Conservation (phyloP, 2,113 vertebrate species). For the Monarcha castaneiventris region DNA sequence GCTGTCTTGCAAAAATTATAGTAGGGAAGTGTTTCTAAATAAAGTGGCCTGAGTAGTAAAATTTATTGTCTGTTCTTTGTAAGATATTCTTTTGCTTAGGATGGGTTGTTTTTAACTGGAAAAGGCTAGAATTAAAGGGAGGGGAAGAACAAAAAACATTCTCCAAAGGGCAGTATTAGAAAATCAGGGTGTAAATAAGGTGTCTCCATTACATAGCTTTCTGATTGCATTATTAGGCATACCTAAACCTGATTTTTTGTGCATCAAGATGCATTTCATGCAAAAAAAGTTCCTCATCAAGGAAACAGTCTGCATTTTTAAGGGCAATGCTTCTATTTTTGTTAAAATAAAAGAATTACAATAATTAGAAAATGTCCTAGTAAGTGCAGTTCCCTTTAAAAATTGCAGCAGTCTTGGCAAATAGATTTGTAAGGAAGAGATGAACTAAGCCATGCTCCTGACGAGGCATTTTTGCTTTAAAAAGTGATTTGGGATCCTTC, state of each 20-base stretch:
- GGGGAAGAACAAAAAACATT: neutral
- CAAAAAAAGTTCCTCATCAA: neutral
- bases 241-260: neutral
- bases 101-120: neutral
- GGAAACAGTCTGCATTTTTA: neutral
- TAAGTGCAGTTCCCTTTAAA: neutral
- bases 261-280: neutral
- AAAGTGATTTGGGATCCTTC: slow-evolving; percentile 53
- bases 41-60: neutral
- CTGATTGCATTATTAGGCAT: neutral
- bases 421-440: neutral
- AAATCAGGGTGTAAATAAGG: neutral
- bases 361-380: neutral
- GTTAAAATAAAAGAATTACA: neutral
- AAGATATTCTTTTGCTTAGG: neutral
- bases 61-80: neutral
- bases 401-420: neutral
- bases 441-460: neutral
- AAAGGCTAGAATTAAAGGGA: neutral
- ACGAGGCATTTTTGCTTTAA: neutral
- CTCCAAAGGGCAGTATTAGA: neutral
- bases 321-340: neutral
- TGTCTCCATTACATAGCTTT: neutral
- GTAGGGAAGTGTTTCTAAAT: neutral
- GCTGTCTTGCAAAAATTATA: neutral